These are phyloP conservation scores for Eptesicus fuscus DNA, from an alignment of 2,113 vertebrate genomes.

Conservation along the genomic window DNA sequence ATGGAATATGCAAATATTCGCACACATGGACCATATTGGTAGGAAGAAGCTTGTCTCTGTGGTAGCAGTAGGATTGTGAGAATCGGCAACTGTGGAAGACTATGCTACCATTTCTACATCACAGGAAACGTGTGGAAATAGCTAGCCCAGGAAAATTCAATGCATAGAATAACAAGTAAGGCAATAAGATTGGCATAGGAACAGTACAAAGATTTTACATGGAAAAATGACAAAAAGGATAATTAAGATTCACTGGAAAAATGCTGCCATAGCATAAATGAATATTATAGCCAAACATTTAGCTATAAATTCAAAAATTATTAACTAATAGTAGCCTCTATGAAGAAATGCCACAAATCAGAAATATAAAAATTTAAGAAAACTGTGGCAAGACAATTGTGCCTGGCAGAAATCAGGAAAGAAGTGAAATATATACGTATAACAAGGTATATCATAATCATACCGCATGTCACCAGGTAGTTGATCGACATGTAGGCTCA, in stretches of 20 bases:
- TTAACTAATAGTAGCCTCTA: not conserved
- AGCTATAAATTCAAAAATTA: not conserved
- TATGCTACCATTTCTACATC: not conserved
- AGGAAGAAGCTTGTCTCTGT: not conserved
- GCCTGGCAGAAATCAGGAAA: not conserved
- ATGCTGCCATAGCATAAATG: not conserved
- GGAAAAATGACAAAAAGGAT: too few species aligned
- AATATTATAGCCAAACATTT: not conserved
- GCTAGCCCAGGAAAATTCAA: not conserved
- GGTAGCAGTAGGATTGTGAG: not conserved
- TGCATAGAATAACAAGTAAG: not conserved
- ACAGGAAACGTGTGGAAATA: not conserved
- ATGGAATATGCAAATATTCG: not conserved
- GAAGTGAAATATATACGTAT: too few species aligned
- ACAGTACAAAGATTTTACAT: not conserved
- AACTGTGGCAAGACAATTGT: not conserved
- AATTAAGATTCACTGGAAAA: not conserved
- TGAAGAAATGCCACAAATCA: too few species aligned
- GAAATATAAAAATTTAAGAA: not conserved
- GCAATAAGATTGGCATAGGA: not conserved
- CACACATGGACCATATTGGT: not conserved
- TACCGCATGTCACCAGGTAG: not conserved
- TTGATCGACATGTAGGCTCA: not conserved
- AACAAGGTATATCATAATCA: too few species aligned
- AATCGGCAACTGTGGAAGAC: not conserved